These are phyloP conservation scores for Hippocampus mohnikei DNA, from an alignment of 2,113 vertebrate genomes.

Conservation along the genomic window DNA sequence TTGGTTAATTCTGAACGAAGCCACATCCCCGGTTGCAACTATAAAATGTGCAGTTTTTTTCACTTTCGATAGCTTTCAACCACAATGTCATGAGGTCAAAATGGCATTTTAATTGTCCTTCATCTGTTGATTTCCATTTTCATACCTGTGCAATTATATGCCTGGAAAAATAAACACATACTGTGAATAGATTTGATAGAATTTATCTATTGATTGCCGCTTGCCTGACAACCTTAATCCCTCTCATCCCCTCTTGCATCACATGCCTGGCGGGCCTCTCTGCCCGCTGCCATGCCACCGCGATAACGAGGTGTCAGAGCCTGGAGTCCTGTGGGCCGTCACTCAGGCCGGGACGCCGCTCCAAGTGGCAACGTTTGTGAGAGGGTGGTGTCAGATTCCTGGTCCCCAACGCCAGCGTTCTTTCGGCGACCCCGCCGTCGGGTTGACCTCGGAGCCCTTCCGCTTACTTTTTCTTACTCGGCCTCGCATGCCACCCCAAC, in stretches of 20 bases:
- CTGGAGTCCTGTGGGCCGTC: conserved; percentile 78
- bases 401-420: conserved; percentile 54
- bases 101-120: background rate
- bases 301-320: conserved; percentile 89
- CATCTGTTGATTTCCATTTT: background rate
- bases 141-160: background rate
- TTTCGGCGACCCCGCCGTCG: conserved; percentile 46
- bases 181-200: conserved; percentile 1
- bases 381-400: conserved; percentile 75
- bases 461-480: conserved; percentile 56
- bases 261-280: conserved; percentile 75
- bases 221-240: conserved; percentile 49
- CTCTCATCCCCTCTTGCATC: conserved; percentile 42
- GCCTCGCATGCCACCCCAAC: conserved; percentile 24
- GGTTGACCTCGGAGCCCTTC: conserved; percentile 46
- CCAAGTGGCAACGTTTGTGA: conserved; percentile 68
- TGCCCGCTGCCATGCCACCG: conserved; percentile 52
- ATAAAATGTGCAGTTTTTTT: too few species aligned
- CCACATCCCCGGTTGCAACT: too few species aligned
- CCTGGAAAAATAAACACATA: background rate
- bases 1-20: too few species aligned
- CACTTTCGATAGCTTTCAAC: too few species aligned
- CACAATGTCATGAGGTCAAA: background rate
- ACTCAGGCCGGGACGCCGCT: conserved; percentile 73
- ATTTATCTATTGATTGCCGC: conserved; percentile 2